Evolutionary conservation across 2,113 vertebrate species (phyloP).

Genomic region (Lamprotornis superbus): DNA sequence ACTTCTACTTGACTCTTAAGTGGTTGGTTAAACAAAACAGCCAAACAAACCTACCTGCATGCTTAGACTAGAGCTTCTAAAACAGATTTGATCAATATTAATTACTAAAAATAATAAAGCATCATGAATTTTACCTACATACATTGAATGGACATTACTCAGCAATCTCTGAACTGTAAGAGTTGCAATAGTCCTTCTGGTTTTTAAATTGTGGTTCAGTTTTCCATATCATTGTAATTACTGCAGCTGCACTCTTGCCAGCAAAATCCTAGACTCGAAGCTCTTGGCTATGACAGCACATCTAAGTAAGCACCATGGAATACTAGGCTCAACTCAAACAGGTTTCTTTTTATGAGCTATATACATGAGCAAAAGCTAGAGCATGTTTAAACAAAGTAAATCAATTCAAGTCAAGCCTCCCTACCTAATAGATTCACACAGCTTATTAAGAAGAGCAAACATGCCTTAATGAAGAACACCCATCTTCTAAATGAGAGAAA

Average conservation of each 20-base stretch:
- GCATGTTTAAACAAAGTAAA: slow-evolving; percentile 67
- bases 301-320: slow-evolving; percentile 43
- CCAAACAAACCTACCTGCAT: not conserved
- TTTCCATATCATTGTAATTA: slow-evolving; percentile 52
- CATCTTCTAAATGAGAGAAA: slow-evolving; percentile 31
- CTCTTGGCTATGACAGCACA: slow-evolving; percentile 42
- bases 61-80: not conserved
- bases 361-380: slow-evolving; percentile 51
- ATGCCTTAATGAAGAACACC: slow-evolving; percentile 55
- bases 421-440: slow-evolving; percentile 39
- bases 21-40: not conserved
- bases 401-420: slow-evolving; percentile 44
- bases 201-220: slow-evolving; percentile 43
- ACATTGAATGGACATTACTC: slow-evolving; percentile 12
- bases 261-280: slow-evolving; percentile 40
- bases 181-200: not conserved
- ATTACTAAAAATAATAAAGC: slow-evolving; percentile 1
- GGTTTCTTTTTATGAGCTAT: slow-evolving; percentile 56
- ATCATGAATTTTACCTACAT: not conserved
- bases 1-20: slow-evolving; percentile 18
- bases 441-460: slow-evolving; percentile 55
- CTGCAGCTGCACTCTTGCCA: slow-evolving; percentile 15
- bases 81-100: not conserved
- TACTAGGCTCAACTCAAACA: slow-evolving; percentile 47
- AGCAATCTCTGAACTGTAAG: not conserved